Base-by-base conservation (phyloP, 2,888 invertebrate species). In the Ochlodes sylvanus region DNA sequence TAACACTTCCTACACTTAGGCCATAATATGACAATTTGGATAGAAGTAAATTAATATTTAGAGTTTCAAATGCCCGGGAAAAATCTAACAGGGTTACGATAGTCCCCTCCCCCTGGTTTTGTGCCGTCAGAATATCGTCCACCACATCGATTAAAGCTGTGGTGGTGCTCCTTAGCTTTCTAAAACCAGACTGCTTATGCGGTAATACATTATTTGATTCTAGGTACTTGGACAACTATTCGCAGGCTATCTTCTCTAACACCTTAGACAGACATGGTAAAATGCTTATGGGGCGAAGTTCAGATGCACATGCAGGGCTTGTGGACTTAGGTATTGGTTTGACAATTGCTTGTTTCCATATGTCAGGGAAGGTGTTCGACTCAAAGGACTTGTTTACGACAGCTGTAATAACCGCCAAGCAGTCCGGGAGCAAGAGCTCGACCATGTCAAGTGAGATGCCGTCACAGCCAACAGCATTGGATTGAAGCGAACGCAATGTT, bases 251-350 rank as follows among this genome's bases (percentile, higher is more conserved):
- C 14, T 21, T 52, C 15, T 52, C 52, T 12, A 21, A 52, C 12
- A 52, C 21, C 10, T 52, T 52, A 12, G 52, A 52, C 6, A 52
- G 12, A 12, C 52, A 52, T n/a, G 52, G 52, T 10, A 52, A 52
- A 2, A 52, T 21, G 12, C 52, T 52, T 19, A 52, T 52, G 19
- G 52, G 52, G 2, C 52, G 19, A 5, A 52, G 9, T 9, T 21
- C 52, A 19, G 21, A 19, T 10, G 21, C 9, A 9, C 10, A 7
- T 2, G 10, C 4, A 12, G 52, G 52, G 14, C 19, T 52, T 2
- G 1, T 12, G 12, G 6, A 10, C 12, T 52, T 52, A 12, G 17
- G 9, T 10, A 52, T 21, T 9, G 52, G 52, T 7, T 52, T 52
- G 9, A 52, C 52, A 10, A 52, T n/a, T 2, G 52, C 19, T 50